phyloP scores from a whole-genome alignment of 2,888 invertebrate species.

The Willowsia nigromaculata region DNA sequence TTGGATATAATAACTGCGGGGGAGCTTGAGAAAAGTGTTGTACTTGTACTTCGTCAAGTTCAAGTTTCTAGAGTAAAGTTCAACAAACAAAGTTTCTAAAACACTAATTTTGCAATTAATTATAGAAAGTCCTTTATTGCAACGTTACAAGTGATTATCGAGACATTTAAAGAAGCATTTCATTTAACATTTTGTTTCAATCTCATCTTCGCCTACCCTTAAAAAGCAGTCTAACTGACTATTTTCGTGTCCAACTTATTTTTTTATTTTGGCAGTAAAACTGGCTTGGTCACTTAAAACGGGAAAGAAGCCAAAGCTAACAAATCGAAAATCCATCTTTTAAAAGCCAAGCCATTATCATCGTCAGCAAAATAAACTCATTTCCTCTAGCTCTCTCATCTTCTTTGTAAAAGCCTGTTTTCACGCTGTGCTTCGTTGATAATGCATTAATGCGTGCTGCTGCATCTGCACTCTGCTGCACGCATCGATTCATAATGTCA shows the following conservation, averaged over 20 bases:
- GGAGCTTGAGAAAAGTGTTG: too few species aligned
- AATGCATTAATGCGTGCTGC: not conserved
- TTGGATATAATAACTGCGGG: too few species aligned
- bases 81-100: not conserved
- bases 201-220: constrained; percentile 35
- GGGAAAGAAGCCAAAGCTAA: constrained; percentile 37
- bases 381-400: constrained; percentile 7
- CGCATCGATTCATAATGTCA: not conserved
- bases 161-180: not conserved
- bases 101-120: not conserved
- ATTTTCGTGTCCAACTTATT: constrained; percentile 66
- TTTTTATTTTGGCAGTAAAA: constrained; percentile 64
- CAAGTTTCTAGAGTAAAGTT: too few species aligned
- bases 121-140: not conserved
- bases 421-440: not conserved
- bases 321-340: constrained; percentile 38
- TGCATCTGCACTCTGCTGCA: not conserved
- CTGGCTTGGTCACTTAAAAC: constrained; percentile 63
- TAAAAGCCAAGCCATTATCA: constrained; percentile 3
- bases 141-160: not conserved
- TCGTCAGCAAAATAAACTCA: constrained; percentile 12
- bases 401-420: too few species aligned
- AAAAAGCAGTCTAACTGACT: constrained; percentile 43
- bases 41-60: too few species aligned
- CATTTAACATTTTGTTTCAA: constrained; percentile 14